Conservation (phyloP, 2,113 vertebrate species). For the Donacobius atricapilla region DNA sequence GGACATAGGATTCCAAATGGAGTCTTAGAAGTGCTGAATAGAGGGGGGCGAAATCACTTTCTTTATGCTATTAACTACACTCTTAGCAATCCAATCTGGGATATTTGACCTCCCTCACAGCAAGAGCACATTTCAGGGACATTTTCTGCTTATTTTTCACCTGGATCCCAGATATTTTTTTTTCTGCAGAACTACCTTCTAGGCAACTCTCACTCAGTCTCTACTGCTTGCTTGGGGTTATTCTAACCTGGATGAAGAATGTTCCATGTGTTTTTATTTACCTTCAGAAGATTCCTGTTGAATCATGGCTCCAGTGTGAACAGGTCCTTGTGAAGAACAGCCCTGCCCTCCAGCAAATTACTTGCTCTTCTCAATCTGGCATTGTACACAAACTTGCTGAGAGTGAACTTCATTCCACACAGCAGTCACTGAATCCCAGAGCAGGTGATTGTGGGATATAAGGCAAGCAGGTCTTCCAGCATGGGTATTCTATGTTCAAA, state of each 20-base stretch:
- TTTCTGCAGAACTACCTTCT: not conserved
- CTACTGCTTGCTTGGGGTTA: not conserved
- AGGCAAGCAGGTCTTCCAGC: not conserved
- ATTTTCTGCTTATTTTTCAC: not conserved
- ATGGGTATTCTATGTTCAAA: not conserved
- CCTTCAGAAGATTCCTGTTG: not conserved
- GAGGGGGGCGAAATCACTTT: not conserved
- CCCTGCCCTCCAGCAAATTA: not conserved
- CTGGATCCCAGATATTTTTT: not conserved
- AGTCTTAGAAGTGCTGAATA: not conserved
- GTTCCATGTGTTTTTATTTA: not conserved
- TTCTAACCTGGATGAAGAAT: not conserved
- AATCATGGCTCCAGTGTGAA: not conserved
- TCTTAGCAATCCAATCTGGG: not conserved
- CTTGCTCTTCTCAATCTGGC: not conserved
- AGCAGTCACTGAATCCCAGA: not conserved
- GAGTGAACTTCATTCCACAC: not conserved
- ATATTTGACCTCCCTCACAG: not conserved
- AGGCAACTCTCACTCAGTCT: not conserved
- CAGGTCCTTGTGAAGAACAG: not conserved
- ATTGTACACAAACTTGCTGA: not conserved
- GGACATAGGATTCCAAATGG: not conserved
- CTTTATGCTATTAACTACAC: not conserved
- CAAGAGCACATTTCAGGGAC: not conserved
- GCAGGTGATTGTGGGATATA: not conserved